Conservation (phyloP, 2,888 invertebrate species). For the Bhutanitis thaidina region DNA sequence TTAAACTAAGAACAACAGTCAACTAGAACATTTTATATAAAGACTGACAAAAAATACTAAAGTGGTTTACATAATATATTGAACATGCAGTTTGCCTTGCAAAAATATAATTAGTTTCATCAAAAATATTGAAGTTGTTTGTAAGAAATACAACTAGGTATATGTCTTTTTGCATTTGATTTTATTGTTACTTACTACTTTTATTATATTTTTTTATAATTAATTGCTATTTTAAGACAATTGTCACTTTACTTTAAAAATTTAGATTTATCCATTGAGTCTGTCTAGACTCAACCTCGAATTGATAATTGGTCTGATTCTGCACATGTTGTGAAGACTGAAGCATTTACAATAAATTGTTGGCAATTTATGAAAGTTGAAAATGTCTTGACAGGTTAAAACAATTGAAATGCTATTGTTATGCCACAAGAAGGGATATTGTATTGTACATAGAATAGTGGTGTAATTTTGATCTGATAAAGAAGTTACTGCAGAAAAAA, state of each 20-base stretch:
- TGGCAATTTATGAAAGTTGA: conserved; percentile 33
- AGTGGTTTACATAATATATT: too few species aligned
- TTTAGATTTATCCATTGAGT: conserved; percentile 16
- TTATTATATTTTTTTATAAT: background rate
- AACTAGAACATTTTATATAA: too few species aligned
- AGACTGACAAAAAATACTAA: too few species aligned
- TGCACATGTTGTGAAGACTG: conserved; percentile 51
- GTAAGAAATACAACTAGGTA: too few species aligned
- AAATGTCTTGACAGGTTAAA: too few species aligned
- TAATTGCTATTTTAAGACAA: background rate
- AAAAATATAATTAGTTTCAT: too few species aligned
- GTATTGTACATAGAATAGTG: conserved; percentile 27
- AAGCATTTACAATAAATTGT: conserved; percentile 54
- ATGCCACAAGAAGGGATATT: too few species aligned
- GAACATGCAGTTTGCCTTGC: too few species aligned
- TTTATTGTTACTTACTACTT: background rate
- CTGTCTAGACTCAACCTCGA: conserved; percentile 20
- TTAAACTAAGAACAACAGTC: too few species aligned
- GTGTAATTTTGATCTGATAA: conserved; percentile 36
- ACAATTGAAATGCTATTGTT: too few species aligned
- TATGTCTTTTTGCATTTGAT: background rate
- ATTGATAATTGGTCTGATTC: conserved; percentile 25
- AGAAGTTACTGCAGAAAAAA: conserved; percentile 27
- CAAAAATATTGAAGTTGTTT: too few species aligned
- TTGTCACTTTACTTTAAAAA: background rate